Conservation (phyloP, 1,140 invertebrate genomes). For the Papilio polytes region DNA sequence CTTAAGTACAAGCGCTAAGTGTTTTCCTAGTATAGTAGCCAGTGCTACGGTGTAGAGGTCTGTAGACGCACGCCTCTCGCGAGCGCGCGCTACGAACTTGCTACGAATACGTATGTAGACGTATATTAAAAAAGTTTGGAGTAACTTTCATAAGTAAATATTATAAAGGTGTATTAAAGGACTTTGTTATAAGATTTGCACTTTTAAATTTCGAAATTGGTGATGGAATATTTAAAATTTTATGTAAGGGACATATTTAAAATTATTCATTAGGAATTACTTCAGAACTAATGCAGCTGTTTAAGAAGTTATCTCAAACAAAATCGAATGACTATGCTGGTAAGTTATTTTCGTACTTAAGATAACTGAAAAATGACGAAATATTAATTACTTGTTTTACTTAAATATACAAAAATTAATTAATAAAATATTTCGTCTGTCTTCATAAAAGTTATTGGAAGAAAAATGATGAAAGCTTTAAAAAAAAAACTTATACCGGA, state of each 20-base stretch:
- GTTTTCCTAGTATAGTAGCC: slow-evolving; percentile 3
- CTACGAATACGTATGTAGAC: slow-evolving; percentile 3
- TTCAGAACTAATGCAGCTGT: slow-evolving; percentile 59
- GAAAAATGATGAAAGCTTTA: background rate
- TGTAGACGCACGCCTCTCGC: slow-evolving; percentile 28
- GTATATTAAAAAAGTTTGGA: background rate
- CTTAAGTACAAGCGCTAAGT: background rate
- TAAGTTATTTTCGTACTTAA: slow-evolving; percentile 48
- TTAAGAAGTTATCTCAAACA: slow-evolving; percentile 59
- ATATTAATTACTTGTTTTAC: no score
- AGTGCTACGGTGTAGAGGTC: slow-evolving; percentile 26
- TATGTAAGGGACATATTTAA: background rate
- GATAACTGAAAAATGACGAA: no score
- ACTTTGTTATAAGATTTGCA: background rate
- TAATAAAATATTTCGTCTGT: no score
- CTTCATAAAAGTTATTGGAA: no score
- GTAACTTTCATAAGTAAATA: background rate
- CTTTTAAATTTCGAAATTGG: slow-evolving; percentile 13
- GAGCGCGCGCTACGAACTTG: slow-evolving; percentile 21
- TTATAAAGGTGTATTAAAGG: background rate
- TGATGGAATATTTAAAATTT: slow-evolving; percentile 11
- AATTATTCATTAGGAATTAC: slow-evolving; percentile 58
- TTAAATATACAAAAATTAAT: no score
- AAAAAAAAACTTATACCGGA: background rate
- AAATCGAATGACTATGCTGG: slow-evolving; percentile 48